Base-by-base conservation (phyloP, 1,140 invertebrate species). In the Condylostylus longicornis region DNA sequence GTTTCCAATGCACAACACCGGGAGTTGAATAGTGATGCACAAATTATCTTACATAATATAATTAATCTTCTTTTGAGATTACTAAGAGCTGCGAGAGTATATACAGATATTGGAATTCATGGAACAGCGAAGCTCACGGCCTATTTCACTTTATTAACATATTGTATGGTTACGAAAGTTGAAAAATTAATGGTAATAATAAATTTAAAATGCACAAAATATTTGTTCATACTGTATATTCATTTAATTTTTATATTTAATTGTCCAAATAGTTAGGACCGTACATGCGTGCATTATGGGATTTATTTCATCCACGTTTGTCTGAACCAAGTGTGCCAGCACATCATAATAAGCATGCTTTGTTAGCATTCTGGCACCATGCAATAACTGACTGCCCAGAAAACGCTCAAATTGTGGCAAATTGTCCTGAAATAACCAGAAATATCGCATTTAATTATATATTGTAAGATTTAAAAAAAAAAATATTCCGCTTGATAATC, bases 401-500 rank as follows among this genome's bases (percentile, higher is more conserved):
- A 62, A 94, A 93, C 62, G 76, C 93, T 23, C 75, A 85, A 50
- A 70, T 84, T 21, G 87, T 93, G 46, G 70, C 75, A 72, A 42
- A 74, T 77, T 54, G 81, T 87, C 44, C 83, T 70, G 40, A 93
- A 87, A 61, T 61, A 15, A 61, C 58, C 12, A 46, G 58, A 61
- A 91, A 95, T 54, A 90, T 95, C 61, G 87, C 86, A 46, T 94
- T 93, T 68, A 95, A 93, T 64, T 95, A 95, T 59, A 94, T 95
- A 59, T 64, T 94, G 85, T 91, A 70, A 79, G 82, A 33, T 37
- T 14, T 7, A 10, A 17, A n/a, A n/a, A n/a, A n/a, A n/a, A 6
- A 6, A 35, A 19, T 35, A 18, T 19, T 35, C n/a, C n/a, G n/a
- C n/a, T n/a, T n/a, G n/a, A n/a, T n/a, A 8, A 29, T 7, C 17